Conservation (phyloP, 2,888 invertebrate genomes). For the Rhorus exstirpatorius region DNA sequence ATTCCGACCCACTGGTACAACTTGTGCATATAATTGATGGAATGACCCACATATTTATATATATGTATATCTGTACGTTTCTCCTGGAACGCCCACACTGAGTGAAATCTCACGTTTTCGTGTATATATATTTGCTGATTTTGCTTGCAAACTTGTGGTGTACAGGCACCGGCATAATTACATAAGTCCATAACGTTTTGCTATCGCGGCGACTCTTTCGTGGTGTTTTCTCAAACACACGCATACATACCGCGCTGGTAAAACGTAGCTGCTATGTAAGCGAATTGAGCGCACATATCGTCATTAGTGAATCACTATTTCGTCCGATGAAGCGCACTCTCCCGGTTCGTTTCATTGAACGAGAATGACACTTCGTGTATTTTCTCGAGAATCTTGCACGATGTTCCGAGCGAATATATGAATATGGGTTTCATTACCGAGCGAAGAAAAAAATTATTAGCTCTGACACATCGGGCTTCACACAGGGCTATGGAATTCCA, state of each 20-base stretch:
- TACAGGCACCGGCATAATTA: constrained; percentile 32
- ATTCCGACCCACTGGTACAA: too few species aligned
- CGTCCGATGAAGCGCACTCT: constrained; percentile 69
- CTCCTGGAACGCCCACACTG: constrained; percentile 16
- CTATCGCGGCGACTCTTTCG: constrained; percentile 22
- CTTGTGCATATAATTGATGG: too few species aligned
- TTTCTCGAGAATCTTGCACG: not conserved
- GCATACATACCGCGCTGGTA: not conserved
- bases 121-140: constrained; percentile 19
- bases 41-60: too few species aligned
- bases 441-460: not conserved
- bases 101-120: constrained; percentile 26
- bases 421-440: not conserved
- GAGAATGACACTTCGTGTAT: constrained; percentile 42
- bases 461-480: not conserved
- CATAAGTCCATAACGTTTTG: constrained; percentile 37
- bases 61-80: not conserved
- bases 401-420: not conserved
- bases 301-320: constrained; percentile 76
- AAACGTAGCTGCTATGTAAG: constrained; percentile 11
- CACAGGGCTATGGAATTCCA: not conserved
- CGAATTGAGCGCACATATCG: constrained; percentile 40
- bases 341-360: constrained; percentile 69
- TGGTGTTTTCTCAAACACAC: constrained; percentile 20
- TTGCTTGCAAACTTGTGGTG: constrained; percentile 1